Evolutionary conservation across 2,797 vertebrate genomes (phyloP).

Genomic region (Forpus xanthops): DNA sequence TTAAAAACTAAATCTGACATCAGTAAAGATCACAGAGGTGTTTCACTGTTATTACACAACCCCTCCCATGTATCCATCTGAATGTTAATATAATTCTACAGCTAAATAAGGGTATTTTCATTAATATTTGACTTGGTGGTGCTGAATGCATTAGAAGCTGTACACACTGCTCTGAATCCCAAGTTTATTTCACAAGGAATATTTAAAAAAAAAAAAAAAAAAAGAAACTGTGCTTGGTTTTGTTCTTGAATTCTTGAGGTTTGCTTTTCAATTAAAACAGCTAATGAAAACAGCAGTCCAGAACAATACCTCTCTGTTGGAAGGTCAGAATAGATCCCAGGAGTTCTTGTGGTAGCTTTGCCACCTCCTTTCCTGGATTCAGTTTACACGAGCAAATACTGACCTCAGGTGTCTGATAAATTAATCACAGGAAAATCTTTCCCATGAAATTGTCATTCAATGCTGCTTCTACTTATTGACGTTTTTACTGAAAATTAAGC

Average conservation of each 20-base stretch:
- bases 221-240: not conserved
- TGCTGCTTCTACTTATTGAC: not conserved
- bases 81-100: not conserved
- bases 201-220: not conserved
- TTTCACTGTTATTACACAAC: not conserved
- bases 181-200: not conserved
- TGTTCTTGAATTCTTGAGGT: not conserved
- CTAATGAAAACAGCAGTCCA: not conserved
- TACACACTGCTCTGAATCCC: not conserved
- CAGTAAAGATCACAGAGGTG: not conserved
- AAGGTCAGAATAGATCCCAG: not conserved
- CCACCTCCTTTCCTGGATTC: not conserved
- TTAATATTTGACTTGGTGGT: not conserved
- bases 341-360: not conserved
- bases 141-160: not conserved
- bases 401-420: constrained; percentile 52
- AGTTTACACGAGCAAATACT: constrained; percentile 11
- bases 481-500: not conserved
- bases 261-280: not conserved
- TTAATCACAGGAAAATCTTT: not conserved
- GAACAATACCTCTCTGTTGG: not conserved
- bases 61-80: not conserved
- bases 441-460: not conserved
- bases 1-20: not conserved
- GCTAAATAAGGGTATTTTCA: not conserved